Conservation (phyloP, 2,113 vertebrate genomes). For the Scalopus aquaticus region DNA sequence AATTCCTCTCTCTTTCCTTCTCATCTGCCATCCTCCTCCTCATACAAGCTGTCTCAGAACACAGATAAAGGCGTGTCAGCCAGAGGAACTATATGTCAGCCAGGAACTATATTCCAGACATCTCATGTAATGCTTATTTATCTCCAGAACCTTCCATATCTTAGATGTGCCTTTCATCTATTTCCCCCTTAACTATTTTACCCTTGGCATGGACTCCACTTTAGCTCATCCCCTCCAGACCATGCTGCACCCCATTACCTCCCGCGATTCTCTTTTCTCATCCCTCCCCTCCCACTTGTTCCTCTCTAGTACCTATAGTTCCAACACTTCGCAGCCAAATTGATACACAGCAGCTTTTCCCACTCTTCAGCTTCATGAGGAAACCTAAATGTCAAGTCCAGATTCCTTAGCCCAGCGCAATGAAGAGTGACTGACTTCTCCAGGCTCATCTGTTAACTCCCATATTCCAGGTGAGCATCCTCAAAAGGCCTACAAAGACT, state of each 20-base stretch:
- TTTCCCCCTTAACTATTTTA: background rate
- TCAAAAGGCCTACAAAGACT: background rate
- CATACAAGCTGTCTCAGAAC: background rate
- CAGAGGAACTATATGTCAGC: no score
- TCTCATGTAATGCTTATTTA: conserved; percentile 9
- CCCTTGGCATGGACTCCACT: background rate
- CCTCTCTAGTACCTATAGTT: background rate
- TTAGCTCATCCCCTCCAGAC: background rate
- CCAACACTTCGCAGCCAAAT: background rate
- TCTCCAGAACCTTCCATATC: background rate
- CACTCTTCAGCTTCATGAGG: background rate
- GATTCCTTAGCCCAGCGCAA: background rate
- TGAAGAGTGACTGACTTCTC: background rate
- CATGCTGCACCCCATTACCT: background rate
- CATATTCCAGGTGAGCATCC: background rate
- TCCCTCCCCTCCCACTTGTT: background rate
- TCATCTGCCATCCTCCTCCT: background rate
- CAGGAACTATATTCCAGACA: background rate
- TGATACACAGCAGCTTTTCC: background rate
- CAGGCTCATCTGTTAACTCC: background rate
- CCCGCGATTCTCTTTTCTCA: background rate
- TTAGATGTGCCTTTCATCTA: background rate
- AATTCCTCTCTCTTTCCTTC: background rate
- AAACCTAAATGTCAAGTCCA: background rate
- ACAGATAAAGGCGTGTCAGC: background rate